A percentile compares a stretch with the other conserved stretches of the same genome.
phyloP scores from a whole-genome alignment of 2,888 invertebrate species.

The Willowsia nigromaculata region DNA sequence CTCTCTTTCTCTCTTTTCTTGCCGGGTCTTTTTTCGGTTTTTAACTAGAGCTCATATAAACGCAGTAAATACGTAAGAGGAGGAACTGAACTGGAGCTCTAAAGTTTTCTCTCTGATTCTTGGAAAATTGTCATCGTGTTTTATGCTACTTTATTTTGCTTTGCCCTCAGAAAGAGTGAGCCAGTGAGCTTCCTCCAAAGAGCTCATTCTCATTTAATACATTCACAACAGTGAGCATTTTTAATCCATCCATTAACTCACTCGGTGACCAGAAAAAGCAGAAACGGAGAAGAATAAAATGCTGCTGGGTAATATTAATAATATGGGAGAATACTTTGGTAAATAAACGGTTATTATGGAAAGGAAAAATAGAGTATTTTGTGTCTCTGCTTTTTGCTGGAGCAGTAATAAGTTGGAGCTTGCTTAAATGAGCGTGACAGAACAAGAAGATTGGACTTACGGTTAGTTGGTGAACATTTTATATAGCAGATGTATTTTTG shows the following conservation, averaged over 20 bases:
- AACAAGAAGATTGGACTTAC: background rate
- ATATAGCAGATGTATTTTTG: background rate
- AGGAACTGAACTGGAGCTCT: background rate
- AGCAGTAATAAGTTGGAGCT: background rate
- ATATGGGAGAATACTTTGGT: background rate
- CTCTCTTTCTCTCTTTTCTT: slow-evolving; percentile 22
- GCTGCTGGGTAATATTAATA: background rate
- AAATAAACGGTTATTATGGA: background rate
- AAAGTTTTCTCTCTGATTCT: slow-evolving; percentile 10
- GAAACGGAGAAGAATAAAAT: slow-evolving; percentile 8
- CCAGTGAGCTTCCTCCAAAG: background rate
- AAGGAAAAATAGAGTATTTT: background rate
- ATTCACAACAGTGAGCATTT: slow-evolving; percentile 52
- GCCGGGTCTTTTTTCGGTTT: slow-evolving; percentile 5
- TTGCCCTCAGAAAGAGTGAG: background rate
- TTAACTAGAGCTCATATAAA: background rate
- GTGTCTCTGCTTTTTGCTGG: too few species aligned
- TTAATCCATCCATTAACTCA: slow-evolving; percentile 72
- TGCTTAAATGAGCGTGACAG: background rate
- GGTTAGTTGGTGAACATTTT: background rate
- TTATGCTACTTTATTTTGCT: slow-evolving; percentile 9
- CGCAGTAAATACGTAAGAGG: background rate
- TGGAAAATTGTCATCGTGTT: slow-evolving; percentile 27
- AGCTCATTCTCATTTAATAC: slow-evolving; percentile 48
- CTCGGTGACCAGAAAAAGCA: slow-evolving; percentile 64